Percentiles rank a stretch among this genome's conserved stretches.
Conservation (phyloP, 2,888 invertebrate species). For the Tachystola acroxantha region DNA sequence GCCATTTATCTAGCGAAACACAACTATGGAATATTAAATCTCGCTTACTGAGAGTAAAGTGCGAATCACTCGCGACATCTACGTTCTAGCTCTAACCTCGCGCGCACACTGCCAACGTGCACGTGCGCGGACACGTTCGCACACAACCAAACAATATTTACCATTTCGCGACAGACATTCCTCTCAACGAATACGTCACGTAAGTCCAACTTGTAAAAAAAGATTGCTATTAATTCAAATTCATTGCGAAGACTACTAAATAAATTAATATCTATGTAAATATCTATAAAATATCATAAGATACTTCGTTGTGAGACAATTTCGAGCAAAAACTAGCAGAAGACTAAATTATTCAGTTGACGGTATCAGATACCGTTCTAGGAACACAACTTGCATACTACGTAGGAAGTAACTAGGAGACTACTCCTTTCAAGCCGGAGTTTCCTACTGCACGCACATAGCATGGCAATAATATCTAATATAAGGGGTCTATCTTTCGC, state of each 20-base stretch:
- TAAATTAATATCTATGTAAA: constrained; percentile 12
- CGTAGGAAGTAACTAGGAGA: background rate
- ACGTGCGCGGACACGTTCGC: background rate
- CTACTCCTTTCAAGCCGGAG: background rate
- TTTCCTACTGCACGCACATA: background rate
- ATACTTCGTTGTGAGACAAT: constrained; percentile 8
- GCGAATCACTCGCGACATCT: too few species aligned
- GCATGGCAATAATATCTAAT: background rate
- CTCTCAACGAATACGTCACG: constrained; percentile 40
- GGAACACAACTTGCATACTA: background rate
- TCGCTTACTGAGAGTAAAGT: too few species aligned
- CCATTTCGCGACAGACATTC: constrained; percentile 41
- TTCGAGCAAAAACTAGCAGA: constrained; percentile 14
- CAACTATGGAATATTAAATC: too few species aligned
- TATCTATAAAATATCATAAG: constrained; percentile 23
- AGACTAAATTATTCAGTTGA: background rate
- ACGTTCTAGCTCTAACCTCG: too few species aligned
- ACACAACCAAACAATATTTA: constrained; percentile 20
- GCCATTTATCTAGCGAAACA: too few species aligned
- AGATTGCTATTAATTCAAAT: constrained; percentile 11
- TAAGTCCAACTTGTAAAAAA: constrained; percentile 51
- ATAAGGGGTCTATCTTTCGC: too few species aligned
- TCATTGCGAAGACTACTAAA: background rate
- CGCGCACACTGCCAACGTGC: too few species aligned
- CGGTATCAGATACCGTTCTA: background rate